Base-by-base conservation (phyloP, 1,140 invertebrate species). In the Aphelenchoides besseyi region DNA sequence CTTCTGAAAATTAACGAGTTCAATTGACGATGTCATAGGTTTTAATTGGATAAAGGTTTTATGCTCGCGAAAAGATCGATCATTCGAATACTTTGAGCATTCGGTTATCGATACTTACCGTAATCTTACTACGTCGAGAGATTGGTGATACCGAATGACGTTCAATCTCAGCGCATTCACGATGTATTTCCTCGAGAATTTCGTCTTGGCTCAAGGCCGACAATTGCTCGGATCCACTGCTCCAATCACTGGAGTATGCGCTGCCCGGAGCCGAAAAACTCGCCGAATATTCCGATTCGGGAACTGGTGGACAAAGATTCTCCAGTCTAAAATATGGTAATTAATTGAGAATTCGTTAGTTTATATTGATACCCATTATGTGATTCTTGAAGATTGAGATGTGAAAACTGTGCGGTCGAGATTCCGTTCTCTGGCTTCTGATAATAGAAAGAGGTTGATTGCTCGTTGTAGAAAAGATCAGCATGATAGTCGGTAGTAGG, bases 151-250 rank as follows among this genome's bases (percentile, higher is more conserved):
- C 33, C 8, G 74, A 75, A n/a, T 53, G 32, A 5, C 74, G 59
- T 23, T 76, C 75, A 62, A 76, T 74, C 52, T 76, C 75, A 28
- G 70, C 75, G 53, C 72, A 74, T 67, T 76, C 75, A 26, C 76
- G 59, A 54, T 69, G 70, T 36, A 76, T 76, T 55, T 76, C 71
- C 62, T 76, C 71, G 16, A 53, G 68, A 37, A 76, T 76, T 41
- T 75, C 73, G 32, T 75, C 74, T 59, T 75, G 73, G 28, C 48
- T 68, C 26, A 70, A 35, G 8, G 71, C 53, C 33, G 71, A 57
- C 2, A 29, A 72, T 12, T 72, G 63, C 8, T 66, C 35, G 0
- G 55, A 41, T 5, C 41, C 74, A 28, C 26, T 70, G 54, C 54
- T 77, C 72, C 71, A 73, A n/a, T 66, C 63, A 12, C 28, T 18